phyloP scores from a whole-genome alignment of 2,888 invertebrate genomes.

The Phyllotreta striolata region DNA sequence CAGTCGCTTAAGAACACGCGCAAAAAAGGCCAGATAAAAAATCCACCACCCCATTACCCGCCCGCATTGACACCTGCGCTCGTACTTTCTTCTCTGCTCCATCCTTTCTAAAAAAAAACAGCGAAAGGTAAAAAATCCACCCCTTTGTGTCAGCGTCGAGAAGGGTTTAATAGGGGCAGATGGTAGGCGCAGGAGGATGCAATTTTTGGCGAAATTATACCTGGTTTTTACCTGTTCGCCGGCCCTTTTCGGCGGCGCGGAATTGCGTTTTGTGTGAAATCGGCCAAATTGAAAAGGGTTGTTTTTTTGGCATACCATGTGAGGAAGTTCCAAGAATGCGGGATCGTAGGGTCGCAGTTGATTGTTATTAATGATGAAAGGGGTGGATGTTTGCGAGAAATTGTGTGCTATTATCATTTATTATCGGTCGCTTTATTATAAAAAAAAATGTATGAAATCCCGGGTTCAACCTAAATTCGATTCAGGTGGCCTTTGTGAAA shows the following conservation, averaged over 20 bases:
- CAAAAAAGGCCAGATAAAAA: no score
- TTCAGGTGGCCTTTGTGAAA: no score
- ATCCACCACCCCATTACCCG: conserved; percentile 8
- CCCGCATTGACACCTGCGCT: conserved; percentile 39
- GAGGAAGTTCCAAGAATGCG: conserved; percentile 1
- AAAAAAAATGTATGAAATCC: neutral
- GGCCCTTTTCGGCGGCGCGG: conserved; percentile 33
- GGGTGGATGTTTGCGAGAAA: neutral
- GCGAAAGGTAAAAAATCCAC: conserved; percentile 42
- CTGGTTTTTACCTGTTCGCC: conserved; percentile 45
- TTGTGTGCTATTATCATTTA: no score
- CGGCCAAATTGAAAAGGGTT: conserved; percentile 39
- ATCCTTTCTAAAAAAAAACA: conserved; percentile 37
- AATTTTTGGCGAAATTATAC: conserved; percentile 44
- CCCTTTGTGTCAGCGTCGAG: conserved; percentile 39
- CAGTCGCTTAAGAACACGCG: no score
- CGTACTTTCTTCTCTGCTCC: conserved; percentile 42
- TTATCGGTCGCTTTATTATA: neutral
- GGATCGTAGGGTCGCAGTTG: neutral
- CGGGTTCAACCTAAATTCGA: no score
- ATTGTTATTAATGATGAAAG: conserved; percentile 1
- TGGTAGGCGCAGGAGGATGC: conserved; percentile 41
- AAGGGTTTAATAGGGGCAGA: conserved; percentile 46
- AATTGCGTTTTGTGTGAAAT: conserved; percentile 44
- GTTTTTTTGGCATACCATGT: conserved; percentile 26